Percentiles rank a stretch among this genome's conserved stretches.
These are phyloP conservation scores for Ramphastos sulfuratus DNA, from an alignment of 2,113 vertebrate species.

Conservation along the genomic window DNA sequence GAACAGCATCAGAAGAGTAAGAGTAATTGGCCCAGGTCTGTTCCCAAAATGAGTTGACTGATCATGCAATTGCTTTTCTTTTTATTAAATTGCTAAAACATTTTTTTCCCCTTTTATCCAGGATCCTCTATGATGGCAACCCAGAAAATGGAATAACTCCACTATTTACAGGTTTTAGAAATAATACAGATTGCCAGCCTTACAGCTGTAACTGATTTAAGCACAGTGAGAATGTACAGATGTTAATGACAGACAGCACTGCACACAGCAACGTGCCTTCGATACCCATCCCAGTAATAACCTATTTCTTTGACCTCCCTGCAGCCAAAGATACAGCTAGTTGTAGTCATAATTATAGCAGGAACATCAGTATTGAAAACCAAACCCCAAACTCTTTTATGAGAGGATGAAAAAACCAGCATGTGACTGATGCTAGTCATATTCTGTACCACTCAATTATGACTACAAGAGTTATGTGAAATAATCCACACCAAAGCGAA, in stretches of 20 bases:
- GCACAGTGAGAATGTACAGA: background rate
- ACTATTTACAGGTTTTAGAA: background rate
- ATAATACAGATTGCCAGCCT: background rate
- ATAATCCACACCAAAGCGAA: background rate
- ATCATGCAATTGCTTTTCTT: background rate
- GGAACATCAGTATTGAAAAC: background rate
- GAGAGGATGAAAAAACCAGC: background rate
- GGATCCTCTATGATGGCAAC: background rate
- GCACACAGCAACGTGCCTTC: background rate
- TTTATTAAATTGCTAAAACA: background rate
- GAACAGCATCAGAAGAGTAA: background rate
- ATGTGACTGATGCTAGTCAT: background rate
- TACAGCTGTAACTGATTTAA: background rate
- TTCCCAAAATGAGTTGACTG: background rate
- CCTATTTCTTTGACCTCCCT: background rate
- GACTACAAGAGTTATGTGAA: background rate
- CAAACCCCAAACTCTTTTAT: background rate
- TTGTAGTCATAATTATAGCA: background rate
- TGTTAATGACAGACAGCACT: background rate
- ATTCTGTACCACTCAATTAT: background rate
- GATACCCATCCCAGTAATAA: background rate
- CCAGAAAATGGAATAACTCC: background rate
- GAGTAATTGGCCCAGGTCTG: background rate
- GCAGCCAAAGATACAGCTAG: background rate
- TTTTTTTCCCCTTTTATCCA: background rate